phyloP scores from a whole-genome alignment of 1,140 invertebrate species.

The Drosophila santomea region DNA sequence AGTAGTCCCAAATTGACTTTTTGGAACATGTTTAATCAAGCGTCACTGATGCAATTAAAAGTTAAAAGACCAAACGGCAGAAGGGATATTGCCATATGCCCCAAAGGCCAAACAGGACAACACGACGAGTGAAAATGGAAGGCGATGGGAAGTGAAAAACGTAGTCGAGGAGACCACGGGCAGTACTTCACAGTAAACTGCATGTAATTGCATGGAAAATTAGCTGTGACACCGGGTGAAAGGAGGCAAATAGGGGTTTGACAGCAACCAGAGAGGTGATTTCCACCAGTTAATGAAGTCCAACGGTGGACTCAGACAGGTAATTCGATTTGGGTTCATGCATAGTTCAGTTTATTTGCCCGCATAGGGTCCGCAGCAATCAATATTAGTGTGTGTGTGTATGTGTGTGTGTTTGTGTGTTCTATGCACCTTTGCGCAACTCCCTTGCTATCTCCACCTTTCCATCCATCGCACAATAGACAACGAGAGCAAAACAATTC shows the following conservation, averaged over 20 bases:
- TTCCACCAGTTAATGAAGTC: constrained; percentile 40
- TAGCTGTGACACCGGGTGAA: constrained; percentile 39
- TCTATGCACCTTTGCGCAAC: not conserved
- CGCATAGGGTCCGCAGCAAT: constrained; percentile 27
- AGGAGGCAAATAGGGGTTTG: not conserved
- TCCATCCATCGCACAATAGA: constrained; percentile 12
- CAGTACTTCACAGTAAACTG: constrained; percentile 20
- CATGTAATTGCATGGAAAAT: constrained; percentile 76
- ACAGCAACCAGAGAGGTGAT: constrained; percentile 12
- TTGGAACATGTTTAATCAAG: constrained; percentile 73
- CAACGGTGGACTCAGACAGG: constrained; percentile 9
- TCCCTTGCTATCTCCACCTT: not conserved
- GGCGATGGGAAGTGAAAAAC: constrained; percentile 6
- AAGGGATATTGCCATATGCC: constrained; percentile 16
- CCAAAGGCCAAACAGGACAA: constrained; percentile 42
- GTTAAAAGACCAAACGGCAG: constrained; percentile 56
- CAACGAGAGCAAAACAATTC: constrained; percentile 16
- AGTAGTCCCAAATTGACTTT: constrained; percentile 4
- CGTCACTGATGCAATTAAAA: constrained; percentile 79
- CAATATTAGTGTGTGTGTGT: constrained; percentile 14
- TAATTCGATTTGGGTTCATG: constrained; percentile 32
- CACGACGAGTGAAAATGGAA: constrained; percentile 36
- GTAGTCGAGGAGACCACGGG: constrained; percentile 1
- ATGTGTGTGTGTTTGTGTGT: not conserved
- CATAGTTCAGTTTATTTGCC: constrained; percentile 34